A percentile compares a stretch with the other conserved stretches of the same genome.
phyloP scores from a whole-genome alignment of 1,140 invertebrate genomes.

The Bombus turneri region DNA sequence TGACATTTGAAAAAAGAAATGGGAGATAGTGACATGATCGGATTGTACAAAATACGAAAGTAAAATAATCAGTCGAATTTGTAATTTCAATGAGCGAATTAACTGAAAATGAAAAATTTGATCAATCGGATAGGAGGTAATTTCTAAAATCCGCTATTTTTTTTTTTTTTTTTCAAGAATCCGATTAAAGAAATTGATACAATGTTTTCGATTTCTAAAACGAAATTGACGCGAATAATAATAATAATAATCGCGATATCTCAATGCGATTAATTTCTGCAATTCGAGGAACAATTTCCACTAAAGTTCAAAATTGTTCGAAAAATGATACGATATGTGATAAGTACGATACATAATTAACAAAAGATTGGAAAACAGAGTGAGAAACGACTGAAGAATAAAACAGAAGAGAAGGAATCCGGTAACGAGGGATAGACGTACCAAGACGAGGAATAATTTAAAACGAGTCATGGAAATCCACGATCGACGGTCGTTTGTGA shows the following conservation, averaged over 20 bases:
- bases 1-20: background rate
- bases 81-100: background rate
- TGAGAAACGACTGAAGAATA: too few species aligned
- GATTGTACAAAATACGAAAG: background rate
- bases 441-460: constrained; percentile 7
- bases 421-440: constrained; percentile 3
- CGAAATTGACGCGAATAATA: background rate
- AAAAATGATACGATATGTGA: background rate
- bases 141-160: background rate
- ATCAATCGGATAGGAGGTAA: background rate
- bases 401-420: background rate
- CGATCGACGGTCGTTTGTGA: constrained; percentile 16
- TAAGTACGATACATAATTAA: background rate
- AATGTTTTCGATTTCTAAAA: accelerated
- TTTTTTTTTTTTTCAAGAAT: too few species aligned
- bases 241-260: background rate
- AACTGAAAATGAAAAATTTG: background rate
- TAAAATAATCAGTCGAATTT: background rate
- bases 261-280: background rate
- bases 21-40: background rate
- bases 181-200: background rate
- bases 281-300: background rate
- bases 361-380: background rate
- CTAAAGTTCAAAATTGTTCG: background rate
- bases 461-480: constrained; percentile 24